Percentiles rank a stretch among this genome's conserved stretches.
phyloP scores from a whole-genome alignment of 2,888 invertebrate species.

The Macropis europaea region DNA sequence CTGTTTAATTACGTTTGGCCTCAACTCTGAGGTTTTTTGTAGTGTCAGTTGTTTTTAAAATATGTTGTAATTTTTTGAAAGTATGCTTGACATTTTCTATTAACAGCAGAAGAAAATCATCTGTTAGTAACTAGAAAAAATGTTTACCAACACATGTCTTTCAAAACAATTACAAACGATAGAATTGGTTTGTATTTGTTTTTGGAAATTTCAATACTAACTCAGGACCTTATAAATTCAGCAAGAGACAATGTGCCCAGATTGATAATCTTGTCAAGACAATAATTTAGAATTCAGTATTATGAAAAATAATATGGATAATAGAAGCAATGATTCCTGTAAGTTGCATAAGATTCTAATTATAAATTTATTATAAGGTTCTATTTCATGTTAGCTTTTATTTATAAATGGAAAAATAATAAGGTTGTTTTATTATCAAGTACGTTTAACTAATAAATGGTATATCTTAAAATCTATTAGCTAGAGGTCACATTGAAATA shows the following conservation, averaged over 20 bases:
- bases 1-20: too few relatives aligned
- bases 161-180: background rate
- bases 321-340: background rate
- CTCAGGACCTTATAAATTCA: background rate
- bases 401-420: background rate
- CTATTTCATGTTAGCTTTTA: background rate
- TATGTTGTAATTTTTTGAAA: too few relatives aligned
- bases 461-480: slow-evolving; percentile 3
- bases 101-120: too few relatives aligned
- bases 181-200: background rate
- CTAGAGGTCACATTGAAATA: slow-evolving; percentile 45
- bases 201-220: background rate
- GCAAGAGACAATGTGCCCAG: background rate
- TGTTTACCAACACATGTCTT: too few relatives aligned
- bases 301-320: background rate
- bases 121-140: too few relatives aligned
- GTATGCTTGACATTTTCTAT: too few relatives aligned
- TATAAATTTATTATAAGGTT: background rate
- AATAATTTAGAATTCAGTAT: background rate
- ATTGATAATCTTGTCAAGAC: background rate
- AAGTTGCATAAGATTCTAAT: slow-evolving; percentile 10
- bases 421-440: background rate
- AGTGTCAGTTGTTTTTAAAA: too few relatives aligned
- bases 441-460: background rate
- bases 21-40: too few relatives aligned